phyloP scores from a whole-genome alignment of 1,140 invertebrate genomes.

The Dicyema japonicum region DNA sequence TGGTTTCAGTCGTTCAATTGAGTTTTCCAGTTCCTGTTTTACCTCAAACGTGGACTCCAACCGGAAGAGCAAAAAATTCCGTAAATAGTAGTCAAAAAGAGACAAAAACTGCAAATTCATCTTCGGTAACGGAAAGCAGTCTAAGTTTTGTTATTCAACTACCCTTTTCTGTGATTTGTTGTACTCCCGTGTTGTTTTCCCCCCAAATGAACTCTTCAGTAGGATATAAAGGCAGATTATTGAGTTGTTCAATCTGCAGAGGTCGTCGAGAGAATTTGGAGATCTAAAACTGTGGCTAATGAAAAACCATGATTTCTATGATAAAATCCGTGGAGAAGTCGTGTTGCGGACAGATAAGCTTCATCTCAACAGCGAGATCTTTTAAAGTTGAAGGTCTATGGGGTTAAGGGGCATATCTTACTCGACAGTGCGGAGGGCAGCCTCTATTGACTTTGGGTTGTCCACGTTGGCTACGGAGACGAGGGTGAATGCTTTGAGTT shows the following conservation, averaged over 20 bases:
- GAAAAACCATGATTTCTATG: too few species aligned
- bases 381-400: too few species aligned
- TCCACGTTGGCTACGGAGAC: too few species aligned
- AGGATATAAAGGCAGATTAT: conserved; percentile 88
- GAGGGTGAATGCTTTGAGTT: too few species aligned
- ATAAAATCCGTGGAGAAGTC: too few species aligned
- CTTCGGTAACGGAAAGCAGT: conserved; percentile 54
- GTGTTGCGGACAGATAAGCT: too few species aligned
- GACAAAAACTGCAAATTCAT: conserved; percentile 91
- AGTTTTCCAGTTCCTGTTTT: conserved; percentile 30
- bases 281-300: too few species aligned
- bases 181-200: too few species aligned
- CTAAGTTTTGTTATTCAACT: conserved; percentile 41
- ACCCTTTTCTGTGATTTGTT: conserved; percentile 87
- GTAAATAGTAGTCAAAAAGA: conserved; percentile 72
- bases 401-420: too few species aligned
- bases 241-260: conserved; percentile 63
- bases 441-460: too few species aligned
- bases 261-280: conserved; percentile 25
- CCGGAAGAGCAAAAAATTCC: conserved; percentile 87
- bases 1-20: neutral
- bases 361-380: too few species aligned
- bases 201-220: conserved; percentile 95
- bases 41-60: conserved; percentile 96
- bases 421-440: too few species aligned